A percentile compares a stretch with the other conserved stretches of the same genome.
Conservation (phyloP, 2,888 invertebrate species). For the Conops quadrifasciatus region DNA sequence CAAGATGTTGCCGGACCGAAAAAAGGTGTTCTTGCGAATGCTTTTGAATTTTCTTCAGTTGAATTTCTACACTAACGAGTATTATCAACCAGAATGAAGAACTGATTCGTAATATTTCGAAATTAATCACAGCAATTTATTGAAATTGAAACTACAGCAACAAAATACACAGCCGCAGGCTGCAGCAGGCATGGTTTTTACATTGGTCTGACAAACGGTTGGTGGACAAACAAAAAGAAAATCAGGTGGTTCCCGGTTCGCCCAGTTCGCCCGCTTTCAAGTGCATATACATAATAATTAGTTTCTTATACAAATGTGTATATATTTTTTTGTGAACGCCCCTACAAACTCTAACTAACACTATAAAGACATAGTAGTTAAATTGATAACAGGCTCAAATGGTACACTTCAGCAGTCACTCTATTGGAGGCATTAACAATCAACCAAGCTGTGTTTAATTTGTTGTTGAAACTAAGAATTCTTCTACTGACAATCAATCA, state of each 20-base stretch:
- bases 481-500: slow-evolving; percentile 9
- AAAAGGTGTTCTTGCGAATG: not conserved
- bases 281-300: not conserved
- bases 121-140: not conserved
- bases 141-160: not conserved
- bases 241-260: not conserved
- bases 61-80: not conserved
- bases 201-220: not conserved
- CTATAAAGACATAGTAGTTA: not conserved
- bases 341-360: not conserved
- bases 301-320: not conserved
- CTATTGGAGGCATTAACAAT: slow-evolving; percentile 15
- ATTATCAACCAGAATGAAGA: not conserved
- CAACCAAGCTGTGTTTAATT: slow-evolving; percentile 6
- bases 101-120: not conserved
- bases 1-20: not conserved
- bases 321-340: not conserved
- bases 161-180: not conserved
- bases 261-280: not conserved
- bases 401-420: not conserved
- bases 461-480: slow-evolving; percentile 19
- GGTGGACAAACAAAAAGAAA: not conserved
- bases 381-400: not conserved
- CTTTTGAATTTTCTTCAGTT: not conserved
- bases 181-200: not conserved